Evolutionary conservation across 2,888 invertebrate species (phyloP).

Genomic region (Tachina lurida): DNA sequence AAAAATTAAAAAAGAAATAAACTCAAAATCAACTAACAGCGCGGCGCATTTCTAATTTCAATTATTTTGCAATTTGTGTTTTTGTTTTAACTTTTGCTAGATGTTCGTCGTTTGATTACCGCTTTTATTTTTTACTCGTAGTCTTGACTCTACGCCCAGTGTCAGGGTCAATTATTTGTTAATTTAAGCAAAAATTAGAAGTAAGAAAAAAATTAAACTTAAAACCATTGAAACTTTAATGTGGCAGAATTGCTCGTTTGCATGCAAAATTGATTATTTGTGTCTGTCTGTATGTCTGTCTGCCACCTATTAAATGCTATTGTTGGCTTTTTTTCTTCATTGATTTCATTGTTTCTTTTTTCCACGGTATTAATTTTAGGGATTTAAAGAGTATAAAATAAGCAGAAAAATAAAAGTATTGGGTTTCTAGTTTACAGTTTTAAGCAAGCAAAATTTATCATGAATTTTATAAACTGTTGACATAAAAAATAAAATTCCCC

Average conservation of each 20-base stretch:
- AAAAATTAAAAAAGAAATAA: neutral
- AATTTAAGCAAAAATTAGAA: slow-evolving; percentile 21
- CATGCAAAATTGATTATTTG: slow-evolving; percentile 60
- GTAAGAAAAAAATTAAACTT: slow-evolving; percentile 25
- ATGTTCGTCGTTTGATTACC: neutral
- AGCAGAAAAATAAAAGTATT: neutral
- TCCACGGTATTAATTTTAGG: neutral
- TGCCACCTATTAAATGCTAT: neutral
- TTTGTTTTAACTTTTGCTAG: slow-evolving; percentile 5
- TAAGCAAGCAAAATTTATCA: neutral
- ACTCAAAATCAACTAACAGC: neutral
- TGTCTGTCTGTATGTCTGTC: neutral
- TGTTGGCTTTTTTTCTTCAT: neutral
- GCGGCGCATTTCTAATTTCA: slow-evolving; percentile 26
- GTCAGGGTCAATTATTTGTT: slow-evolving; percentile 68
- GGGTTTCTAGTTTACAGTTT: neutral
- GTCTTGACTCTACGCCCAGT: slow-evolving; percentile 37
- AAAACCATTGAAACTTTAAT: slow-evolving; percentile 36
- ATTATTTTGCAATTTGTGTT: slow-evolving; percentile 21
- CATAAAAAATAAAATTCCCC: too few relatives aligned
- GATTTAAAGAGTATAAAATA: slow-evolving; percentile 4
- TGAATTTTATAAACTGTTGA: too few relatives aligned
- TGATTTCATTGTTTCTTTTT: neutral
- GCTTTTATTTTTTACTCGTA: neutral
- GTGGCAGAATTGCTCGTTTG: slow-evolving; percentile 44